Base-by-base conservation (phyloP, 2,888 invertebrate species). In the Andrena chrysosceles region DNA sequence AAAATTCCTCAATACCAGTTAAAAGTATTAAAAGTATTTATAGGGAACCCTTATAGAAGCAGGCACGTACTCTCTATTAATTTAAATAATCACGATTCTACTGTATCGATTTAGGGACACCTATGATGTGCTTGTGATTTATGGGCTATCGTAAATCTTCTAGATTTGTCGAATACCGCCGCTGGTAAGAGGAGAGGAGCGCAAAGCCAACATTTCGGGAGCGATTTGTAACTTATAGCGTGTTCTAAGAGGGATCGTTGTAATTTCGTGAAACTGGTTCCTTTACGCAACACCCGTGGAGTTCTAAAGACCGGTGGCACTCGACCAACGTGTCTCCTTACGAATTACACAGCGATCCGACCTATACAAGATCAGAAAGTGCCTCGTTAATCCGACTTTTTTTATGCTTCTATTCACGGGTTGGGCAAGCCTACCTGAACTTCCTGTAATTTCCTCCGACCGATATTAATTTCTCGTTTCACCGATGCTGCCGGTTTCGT, bases 291-390 rank as follows among this genome's bases (percentile, higher is more conserved):
- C 73, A 60, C 68, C 72, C 60, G 68, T 64, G 77, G 54, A 70
- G 29, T 8, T 64, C 54, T 67, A 82, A 91, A 90, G 89, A 89
- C 90, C 89, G 82, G 89, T 87, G 90, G 90, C 90, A 72, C 73
- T 66, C 48, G 60, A 56, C 59, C 81, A 52, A 26, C 76, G 82
- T 86, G 85, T 89, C 84, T 77, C 76, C 71, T 78, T 75, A 73
- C 72, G 75, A 84, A 89, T 88, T 89, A 89, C 66, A 52, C 63
- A 59, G 72, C 70, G 81, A 85, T 70, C 71, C 84, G 70, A 73
- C 66, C 81, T 72, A 86, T 81, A 76, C 71, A 68, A 49, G 67
- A 78, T 73, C 81, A 69, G 75, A 64, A 67, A 83, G 68, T 69
- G 70, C 72, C 81, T 85, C 63, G 77, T 83, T 81, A 76, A 77